Evolutionary conservation across 2,888 invertebrate genomes (phyloP), one percentile per base, ranked within the genome.

Genomic region (Pinctada fucata): DNA sequence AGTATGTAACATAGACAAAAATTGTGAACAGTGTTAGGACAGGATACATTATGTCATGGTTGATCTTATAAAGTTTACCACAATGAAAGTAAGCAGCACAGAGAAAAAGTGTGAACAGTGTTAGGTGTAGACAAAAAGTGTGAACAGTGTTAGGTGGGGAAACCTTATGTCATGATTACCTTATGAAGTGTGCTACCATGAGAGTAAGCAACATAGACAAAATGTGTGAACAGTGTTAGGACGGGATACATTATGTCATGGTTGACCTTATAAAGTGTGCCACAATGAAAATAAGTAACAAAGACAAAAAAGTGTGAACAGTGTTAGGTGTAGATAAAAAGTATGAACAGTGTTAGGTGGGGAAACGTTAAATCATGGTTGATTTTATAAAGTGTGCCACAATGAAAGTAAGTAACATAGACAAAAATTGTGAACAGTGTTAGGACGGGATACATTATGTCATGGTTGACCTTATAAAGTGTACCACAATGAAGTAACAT

Each of bases 371-470:
- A 91, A 95, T 96, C 1, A 95, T 97, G 8, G 95, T 96, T 47
- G 98, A 99, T 92, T 94, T 99, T 50, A 96, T 99, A 2, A 96
- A 96, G 91, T 96, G 96, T 83, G 97, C 98, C 0, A 97, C 97
- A 0, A 95, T 95, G 87, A 99, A 98, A 91, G 89, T 88, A 78
- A 3, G 71, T 70, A 74, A 51, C 16, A 66, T 8, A 66, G 58
- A 58, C 31, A 31, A 31, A 31, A 31, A 31, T 31, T 31, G 31
- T 31, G 31, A 31, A 31, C 97, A 99, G 91, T 98, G 97, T 94
- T 96, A 99, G 91, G 94, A 99, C 10, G 94, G 99, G 0, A 99
- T 99, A 93, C 96, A 97, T 0, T 95, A 97, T 91, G 95, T 96
- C 1, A 95, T 97, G 8, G 95, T 96, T 47, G 31, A 99, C 92